phyloP scores from a whole-genome alignment of 2,888 invertebrate genomes.

The Agonopterix subpropinquella region DNA sequence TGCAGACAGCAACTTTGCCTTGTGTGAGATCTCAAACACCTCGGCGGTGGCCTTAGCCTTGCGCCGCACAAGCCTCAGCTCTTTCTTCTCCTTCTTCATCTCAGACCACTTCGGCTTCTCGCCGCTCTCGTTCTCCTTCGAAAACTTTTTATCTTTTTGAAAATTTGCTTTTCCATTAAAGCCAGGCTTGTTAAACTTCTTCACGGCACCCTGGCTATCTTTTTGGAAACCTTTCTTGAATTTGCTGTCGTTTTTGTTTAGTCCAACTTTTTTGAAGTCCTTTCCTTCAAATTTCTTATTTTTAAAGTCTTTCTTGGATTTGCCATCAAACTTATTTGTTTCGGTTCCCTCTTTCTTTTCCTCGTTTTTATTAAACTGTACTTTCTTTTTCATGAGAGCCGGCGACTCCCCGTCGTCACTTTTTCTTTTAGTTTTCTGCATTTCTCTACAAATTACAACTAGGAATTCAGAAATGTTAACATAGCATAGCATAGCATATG shows the following conservation, averaged over 20 bases:
- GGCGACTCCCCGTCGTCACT: conserved; percentile 24
- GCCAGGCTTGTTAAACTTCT: conserved; percentile 21
- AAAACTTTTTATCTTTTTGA: conserved; percentile 23
- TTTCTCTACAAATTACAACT: conserved; percentile 12
- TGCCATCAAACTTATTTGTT: conserved; percentile 11
- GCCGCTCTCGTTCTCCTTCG: conserved; percentile 32
- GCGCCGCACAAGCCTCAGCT: conserved; percentile 78
- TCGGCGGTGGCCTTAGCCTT: conserved; percentile 73
- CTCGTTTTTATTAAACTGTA: conserved; percentile 22
- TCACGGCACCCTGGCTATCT: conserved; percentile 16
- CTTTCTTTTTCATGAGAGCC: conserved; percentile 47
- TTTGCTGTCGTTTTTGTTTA: conserved; percentile 11
- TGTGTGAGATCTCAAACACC: conserved; percentile 63
- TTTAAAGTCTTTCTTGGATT: conserved; percentile 5
- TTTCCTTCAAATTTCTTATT: background rate
- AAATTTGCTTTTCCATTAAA: conserved; percentile 26
- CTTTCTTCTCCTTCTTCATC: conserved; percentile 85
- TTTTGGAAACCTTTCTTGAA: conserved; percentile 11
- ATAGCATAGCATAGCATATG: no score
- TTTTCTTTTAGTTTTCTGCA: conserved; percentile 63
- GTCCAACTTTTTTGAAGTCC: conserved; percentile 1
- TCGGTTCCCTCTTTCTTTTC: conserved; percentile 11
- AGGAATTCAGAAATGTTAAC: conserved; percentile 2
- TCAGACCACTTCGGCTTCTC: conserved; percentile 82
- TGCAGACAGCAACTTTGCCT: conserved; percentile 58